Evolutionary conservation across 2,797 vertebrate genomes (phyloP).

Genomic region (Cyprinodon diabolis): DNA sequence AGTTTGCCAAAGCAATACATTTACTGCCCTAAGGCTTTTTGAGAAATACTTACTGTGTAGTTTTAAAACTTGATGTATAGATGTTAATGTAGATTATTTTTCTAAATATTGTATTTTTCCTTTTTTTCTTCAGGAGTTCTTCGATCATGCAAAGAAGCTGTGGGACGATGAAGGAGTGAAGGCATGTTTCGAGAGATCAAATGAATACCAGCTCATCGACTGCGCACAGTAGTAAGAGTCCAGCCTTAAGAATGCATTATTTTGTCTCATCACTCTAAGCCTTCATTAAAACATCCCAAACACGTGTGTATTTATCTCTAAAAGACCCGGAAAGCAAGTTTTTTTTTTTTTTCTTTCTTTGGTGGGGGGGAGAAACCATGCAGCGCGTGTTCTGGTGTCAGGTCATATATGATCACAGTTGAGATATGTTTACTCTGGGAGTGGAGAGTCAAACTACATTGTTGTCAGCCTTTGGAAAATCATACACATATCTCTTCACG

Average conservation of each 20-base stretch:
- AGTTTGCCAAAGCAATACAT: neutral
- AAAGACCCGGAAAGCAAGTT: conserved; percentile 23
- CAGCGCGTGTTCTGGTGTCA: conserved; percentile 40
- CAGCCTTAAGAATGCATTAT: conserved; percentile 2
- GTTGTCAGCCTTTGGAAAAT: conserved; percentile 58
- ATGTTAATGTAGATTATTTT: neutral
- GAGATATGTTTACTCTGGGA: conserved; percentile 73
- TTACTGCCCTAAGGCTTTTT: neutral
- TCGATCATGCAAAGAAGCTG: conserved; percentile 97
- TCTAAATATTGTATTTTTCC: neutral
- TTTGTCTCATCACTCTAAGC: conserved; percentile 6
- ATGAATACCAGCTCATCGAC: conserved; percentile 98
- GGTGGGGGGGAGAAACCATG: conserved; percentile 21
- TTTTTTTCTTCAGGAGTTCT: conserved; percentile 89
- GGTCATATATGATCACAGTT: conserved; percentile 60
- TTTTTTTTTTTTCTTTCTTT: conserved; percentile 23
- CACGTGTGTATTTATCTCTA: conserved; percentile 1
- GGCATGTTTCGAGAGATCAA: conserved; percentile 97
- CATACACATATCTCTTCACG: conserved; percentile 41
- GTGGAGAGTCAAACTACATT: conserved; percentile 62
- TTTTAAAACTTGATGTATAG: neutral
- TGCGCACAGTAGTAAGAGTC: conserved; percentile 98
- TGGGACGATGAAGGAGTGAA: conserved; percentile 99
- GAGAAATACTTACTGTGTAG: neutral
- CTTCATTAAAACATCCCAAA: conserved; percentile 3